Evolutionary conservation across 2,113 vertebrate genomes (phyloP), one percentile per base, ranked within the genome.

Genomic region (Arvicanthis niloticus): DNA sequence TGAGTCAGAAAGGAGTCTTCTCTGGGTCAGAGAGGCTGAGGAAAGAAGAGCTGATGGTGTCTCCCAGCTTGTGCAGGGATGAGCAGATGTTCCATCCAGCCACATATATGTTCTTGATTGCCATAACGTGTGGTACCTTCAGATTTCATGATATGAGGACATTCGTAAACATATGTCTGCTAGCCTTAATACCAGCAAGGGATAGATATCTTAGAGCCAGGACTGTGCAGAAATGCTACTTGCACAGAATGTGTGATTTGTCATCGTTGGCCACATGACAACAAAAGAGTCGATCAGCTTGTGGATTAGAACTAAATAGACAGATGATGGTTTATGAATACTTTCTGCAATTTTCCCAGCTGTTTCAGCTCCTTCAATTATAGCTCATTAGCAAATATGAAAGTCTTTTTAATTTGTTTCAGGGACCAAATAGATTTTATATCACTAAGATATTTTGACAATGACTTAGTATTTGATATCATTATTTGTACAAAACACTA

Each of bases 91-190:
- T 68, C 65, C 12, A 68, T 12, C 65, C 65, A 68, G 15, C 11
- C 4, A 34, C 31, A 68, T 68, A 34, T 13, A 34, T 68, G 65
- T 68, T 68, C 29, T 34, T 68, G 65, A 11, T 31, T 34, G 65
- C 68, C 85, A 1, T 93, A 56, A 80, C 75, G 53, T 60, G 17
- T 29, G 78, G 22, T 26, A 60, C 22, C 37, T 24, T 53, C 22
- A 95, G 91, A 93, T 72, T 21, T 73, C 90, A 67, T 67, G 29
- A 81, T 91, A 76, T 65, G 62, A 72, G 42, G 53, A 93, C 40
- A 65, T 87, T 22, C 42, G 26, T 29, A 76, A 93, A 60, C 3
- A 48, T 94, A 53, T 48, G 19, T 45, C 17, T 48, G 13, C 34
- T 91, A 56, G 3, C 16, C n/a, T 88, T 40, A 73, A 84, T 58